Percentiles rank a stretch among this genome's conserved stretches.
Evolutionary conservation across 2,797 vertebrate genomes (phyloP).

Genomic region (Valencia hispanica): DNA sequence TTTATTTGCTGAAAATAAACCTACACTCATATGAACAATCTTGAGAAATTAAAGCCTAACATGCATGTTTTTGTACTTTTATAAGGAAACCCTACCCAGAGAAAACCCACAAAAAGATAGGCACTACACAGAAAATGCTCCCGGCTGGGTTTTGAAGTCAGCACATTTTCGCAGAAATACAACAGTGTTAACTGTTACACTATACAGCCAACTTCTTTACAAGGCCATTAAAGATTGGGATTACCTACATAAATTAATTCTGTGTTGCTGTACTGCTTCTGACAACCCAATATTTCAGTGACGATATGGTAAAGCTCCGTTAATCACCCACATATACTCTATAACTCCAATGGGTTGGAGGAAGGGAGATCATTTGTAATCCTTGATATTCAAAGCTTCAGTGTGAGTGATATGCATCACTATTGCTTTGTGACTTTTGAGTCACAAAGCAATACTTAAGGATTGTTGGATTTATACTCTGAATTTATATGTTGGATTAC

Average conservation of each 20-base stretch:
- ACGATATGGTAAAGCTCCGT: background rate
- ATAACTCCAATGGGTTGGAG: background rate
- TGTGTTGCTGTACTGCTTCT: background rate
- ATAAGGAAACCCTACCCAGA: background rate
- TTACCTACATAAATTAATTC: background rate
- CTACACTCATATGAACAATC: background rate
- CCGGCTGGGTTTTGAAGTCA: background rate
- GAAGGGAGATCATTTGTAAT: background rate
- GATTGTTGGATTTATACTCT: background rate
- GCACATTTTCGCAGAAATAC: background rate
- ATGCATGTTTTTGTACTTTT: background rate
- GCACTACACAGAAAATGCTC: background rate
- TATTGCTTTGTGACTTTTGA: background rate
- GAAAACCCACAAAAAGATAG: background rate
- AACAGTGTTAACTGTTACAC: background rate
- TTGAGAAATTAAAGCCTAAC: background rate
- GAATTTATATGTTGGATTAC: background rate
- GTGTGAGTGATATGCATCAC: background rate
- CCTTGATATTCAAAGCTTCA: background rate
- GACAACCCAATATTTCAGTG: background rate
- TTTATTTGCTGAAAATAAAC: background rate
- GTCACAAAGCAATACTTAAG: too few species aligned
- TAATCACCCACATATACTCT: background rate
- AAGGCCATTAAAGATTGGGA: background rate
- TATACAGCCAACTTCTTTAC: background rate